A percentile compares a stretch with the other conserved stretches of the same genome.
These are phyloP conservation scores for Suricata suricatta DNA, from an alignment of 2,113 vertebrate genomes.

Conservation along the genomic window DNA sequence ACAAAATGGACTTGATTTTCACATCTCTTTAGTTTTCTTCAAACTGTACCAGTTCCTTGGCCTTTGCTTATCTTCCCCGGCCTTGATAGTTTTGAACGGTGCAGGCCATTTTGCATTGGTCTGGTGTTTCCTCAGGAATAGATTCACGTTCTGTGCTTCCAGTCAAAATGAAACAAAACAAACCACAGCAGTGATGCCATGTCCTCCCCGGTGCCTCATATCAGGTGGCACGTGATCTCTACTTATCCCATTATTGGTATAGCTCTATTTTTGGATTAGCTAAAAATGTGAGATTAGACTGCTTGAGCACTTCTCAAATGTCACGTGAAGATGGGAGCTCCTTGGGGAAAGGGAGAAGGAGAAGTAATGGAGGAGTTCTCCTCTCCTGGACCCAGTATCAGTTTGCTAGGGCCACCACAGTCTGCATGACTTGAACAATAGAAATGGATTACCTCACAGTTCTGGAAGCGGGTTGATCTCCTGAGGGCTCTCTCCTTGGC, in stretches of 20 bases:
- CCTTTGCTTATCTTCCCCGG: background rate
- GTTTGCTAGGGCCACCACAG: background rate
- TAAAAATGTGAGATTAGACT: background rate
- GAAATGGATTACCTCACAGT: background rate
- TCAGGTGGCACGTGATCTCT: background rate
- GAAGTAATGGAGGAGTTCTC: background rate
- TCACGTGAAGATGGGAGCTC: background rate
- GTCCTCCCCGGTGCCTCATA: rapidly evolving
- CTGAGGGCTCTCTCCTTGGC: background rate
- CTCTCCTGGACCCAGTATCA: background rate
- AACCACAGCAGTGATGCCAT: rapidly evolving
- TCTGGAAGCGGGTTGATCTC: background rate
- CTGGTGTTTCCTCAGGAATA: background rate
- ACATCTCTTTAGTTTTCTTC: background rate
- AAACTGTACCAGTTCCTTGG: background rate
- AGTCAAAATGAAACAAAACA: background rate
- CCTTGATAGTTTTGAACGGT: background rate
- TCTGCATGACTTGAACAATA: background rate
- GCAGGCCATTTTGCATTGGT: background rate
- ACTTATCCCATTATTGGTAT: rapidly evolving
- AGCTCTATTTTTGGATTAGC: background rate
- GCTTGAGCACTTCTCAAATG: background rate
- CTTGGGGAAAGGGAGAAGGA: background rate
- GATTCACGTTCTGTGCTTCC: background rate
- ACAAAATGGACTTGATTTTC: background rate